phyloP scores from a whole-genome alignment of 2,113 vertebrate genomes.

The Megaptera novaeangliae region DNA sequence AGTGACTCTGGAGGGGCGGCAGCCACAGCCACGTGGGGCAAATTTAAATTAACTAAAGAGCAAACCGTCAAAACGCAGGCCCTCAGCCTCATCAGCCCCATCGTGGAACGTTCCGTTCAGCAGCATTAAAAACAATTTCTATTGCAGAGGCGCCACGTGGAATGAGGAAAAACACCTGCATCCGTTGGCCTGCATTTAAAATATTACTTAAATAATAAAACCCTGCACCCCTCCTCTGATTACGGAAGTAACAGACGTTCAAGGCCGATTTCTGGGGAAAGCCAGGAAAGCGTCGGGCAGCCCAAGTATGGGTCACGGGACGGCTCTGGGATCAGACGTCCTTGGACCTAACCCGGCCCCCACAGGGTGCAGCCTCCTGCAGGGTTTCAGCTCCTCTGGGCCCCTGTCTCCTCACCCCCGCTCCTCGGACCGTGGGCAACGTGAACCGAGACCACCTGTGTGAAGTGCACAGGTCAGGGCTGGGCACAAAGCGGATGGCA shows the following conservation, averaged over 20 bases:
- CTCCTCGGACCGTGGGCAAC: background rate
- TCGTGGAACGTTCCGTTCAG: background rate
- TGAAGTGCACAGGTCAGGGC: background rate
- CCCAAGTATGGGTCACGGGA: too few relatives aligned
- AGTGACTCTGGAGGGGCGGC: accelerated
- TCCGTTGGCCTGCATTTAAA: background rate
- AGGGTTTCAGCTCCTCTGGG: too few relatives aligned
- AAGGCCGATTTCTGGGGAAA: background rate
- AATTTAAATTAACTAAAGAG: background rate
- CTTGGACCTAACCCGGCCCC: accelerated
- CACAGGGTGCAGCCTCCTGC: background rate
- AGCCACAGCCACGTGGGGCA: background rate
- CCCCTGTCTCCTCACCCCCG: background rate
- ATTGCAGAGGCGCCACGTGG: too few relatives aligned
- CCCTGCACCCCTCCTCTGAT: background rate
- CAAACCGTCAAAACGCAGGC: background rate
- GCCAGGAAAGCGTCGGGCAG: background rate
- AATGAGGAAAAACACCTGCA: background rate
- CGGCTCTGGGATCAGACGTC: background rate
- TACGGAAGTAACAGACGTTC: background rate
- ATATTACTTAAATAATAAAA: background rate
- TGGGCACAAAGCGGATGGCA: background rate
- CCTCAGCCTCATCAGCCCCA: background rate
- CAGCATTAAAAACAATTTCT: background rate
- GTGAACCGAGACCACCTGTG: too few relatives aligned